Evolutionary conservation across 2,888 invertebrate species (phyloP).

Genomic region (Acrocyrtus sp.): DNA sequence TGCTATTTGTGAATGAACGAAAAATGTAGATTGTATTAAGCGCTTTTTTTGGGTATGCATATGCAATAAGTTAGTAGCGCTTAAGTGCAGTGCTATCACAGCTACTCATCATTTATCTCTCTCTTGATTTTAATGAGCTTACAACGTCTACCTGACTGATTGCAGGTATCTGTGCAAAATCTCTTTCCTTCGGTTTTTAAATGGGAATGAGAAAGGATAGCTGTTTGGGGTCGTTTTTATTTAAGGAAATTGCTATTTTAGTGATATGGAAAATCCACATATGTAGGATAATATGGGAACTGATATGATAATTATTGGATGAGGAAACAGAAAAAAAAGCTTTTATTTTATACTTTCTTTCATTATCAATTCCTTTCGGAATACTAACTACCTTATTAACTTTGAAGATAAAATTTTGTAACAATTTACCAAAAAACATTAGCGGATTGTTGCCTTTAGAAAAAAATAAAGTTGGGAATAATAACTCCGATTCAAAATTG

Average conservation of each 20-base stretch:
- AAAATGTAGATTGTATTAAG: no score
- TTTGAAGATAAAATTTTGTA: background rate
- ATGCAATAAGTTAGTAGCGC: no score
- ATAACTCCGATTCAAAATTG: no score
- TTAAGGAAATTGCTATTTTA: no score
- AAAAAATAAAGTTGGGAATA: no score
- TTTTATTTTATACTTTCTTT: background rate
- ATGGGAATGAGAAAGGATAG: background rate
- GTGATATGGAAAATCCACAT: slow-evolving; percentile 21
- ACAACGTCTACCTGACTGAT: background rate
- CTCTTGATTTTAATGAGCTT: background rate
- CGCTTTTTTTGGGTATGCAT: no score
- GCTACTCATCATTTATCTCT: no score
- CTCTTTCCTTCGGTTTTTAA: slow-evolving; percentile 11
- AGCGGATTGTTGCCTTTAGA: no score
- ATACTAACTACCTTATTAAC: slow-evolving; percentile 31
- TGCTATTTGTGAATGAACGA: no score
- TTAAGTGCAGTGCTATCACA: no score
- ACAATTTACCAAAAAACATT: no score
- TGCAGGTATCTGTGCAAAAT: background rate
- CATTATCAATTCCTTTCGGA: background rate
- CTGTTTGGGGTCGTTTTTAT: background rate
- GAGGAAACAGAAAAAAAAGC: background rate
- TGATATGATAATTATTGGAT: background rate
- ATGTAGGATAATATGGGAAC: no score